Evolutionary conservation across 2,888 invertebrate species (phyloP).

Genomic region (Artemia sp.): DNA sequence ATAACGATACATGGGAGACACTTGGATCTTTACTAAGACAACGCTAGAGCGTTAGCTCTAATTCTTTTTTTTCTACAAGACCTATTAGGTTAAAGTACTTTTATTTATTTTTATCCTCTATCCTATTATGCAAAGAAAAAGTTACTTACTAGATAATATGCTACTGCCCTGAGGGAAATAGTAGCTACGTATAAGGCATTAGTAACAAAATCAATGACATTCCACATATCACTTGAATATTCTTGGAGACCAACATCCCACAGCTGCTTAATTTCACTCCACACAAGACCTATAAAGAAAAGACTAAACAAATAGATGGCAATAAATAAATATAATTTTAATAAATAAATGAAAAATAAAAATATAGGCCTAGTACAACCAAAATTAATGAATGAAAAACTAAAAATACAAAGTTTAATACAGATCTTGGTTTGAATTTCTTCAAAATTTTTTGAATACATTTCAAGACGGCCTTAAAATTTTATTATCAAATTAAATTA

Average conservation of each 20-base stretch:
- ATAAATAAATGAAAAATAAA: not conserved
- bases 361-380: not conserved
- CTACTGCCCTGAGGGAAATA: conserved; percentile 78
- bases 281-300: conserved; percentile 59
- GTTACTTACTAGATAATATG: conserved; percentile 67
- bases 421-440: not conserved
- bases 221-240: conserved; percentile 98
- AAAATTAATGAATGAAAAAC: not conserved
- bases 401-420: not conserved
- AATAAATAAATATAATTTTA: not conserved
- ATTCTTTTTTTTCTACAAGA: too few species aligned
- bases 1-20: too few species aligned
- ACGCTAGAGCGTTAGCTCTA: too few species aligned
- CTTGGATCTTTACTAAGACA: too few species aligned
- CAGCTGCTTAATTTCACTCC: conserved; percentile 96
- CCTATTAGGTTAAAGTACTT: too few species aligned
- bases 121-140: not conserved
- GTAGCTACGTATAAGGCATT: conserved; percentile 95
- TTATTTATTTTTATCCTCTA: too few species aligned
- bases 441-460: not conserved
- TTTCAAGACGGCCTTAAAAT: not conserved
- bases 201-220: conserved; percentile 95
- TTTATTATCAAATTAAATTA: not conserved
- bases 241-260: conserved; percentile 95
- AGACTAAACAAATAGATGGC: not conserved